Evolutionary conservation across 2,113 vertebrate genomes (phyloP).

Genomic region (Merops nubicus): DNA sequence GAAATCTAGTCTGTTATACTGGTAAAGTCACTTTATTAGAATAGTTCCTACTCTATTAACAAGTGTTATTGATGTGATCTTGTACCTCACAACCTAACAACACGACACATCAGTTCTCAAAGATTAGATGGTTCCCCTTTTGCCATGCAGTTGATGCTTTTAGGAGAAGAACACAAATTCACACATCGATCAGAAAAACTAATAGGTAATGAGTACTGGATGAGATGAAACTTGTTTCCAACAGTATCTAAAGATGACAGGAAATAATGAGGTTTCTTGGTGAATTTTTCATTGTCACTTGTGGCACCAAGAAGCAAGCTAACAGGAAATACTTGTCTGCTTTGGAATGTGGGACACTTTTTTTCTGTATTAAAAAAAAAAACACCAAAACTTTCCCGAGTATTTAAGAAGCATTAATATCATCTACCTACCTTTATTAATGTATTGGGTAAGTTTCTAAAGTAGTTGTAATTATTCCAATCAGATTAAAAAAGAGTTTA

Average conservation of each 20-base stretch:
- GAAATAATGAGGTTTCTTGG: background rate
- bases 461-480: background rate
- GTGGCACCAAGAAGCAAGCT: background rate
- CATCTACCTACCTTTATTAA: background rate
- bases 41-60: background rate
- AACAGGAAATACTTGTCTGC: background rate
- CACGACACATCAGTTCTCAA: background rate
- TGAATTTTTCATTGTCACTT: background rate
- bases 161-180: background rate
- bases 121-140: background rate
- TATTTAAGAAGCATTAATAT: background rate
- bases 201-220: background rate
- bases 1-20: background rate
- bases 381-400: background rate
- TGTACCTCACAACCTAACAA: background rate
- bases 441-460: background rate
- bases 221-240: background rate
- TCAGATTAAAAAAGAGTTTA: background rate
- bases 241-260: background rate
- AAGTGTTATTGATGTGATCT: background rate
- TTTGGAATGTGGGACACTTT: background rate
- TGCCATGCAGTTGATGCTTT: background rate
- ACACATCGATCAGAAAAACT: background rate
- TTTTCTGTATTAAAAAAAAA: background rate
- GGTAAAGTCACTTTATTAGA: background rate